Evolutionary conservation across 2,113 vertebrate genomes (phyloP).

Genomic region (Centropristis striata): DNA sequence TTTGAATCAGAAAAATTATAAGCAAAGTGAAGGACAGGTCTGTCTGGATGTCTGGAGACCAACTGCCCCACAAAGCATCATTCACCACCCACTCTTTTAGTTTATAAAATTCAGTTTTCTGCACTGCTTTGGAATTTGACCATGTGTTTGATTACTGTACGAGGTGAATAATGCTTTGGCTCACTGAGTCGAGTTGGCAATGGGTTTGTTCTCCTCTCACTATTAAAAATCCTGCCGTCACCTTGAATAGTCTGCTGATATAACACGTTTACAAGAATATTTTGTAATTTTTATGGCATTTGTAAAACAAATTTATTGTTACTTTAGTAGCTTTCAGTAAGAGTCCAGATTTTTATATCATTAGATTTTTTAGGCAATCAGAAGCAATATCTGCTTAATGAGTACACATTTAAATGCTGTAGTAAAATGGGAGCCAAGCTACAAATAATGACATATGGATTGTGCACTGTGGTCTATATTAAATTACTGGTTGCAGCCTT

Average conservation of each 20-base stretch:
- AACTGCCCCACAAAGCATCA: slow-evolving; percentile 21
- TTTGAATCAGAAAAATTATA: slow-evolving; percentile 56
- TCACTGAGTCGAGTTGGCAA: slow-evolving; percentile 30
- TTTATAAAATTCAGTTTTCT: slow-evolving; percentile 51
- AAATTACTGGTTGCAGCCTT: not conserved
- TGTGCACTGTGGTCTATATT: not conserved
- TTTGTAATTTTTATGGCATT: slow-evolving; percentile 56
- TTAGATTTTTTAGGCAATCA: slow-evolving; percentile 4
- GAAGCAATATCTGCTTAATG: slow-evolving; percentile 23
- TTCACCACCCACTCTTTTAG: slow-evolving; percentile 31
- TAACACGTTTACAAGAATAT: slow-evolving; percentile 55
- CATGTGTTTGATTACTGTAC: slow-evolving; percentile 40
- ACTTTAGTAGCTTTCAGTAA: slow-evolving; percentile 41
- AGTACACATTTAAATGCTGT: slow-evolving; percentile 8
- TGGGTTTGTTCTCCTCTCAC: slow-evolving; percentile 26
- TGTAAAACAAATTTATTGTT: slow-evolving; percentile 47
- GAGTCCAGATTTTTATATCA: slow-evolving; percentile 41
- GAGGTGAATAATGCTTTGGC: slow-evolving; percentile 51
- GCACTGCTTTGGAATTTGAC: slow-evolving; percentile 35
- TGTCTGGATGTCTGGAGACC: slow-evolving; percentile 25
- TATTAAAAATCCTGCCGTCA: slow-evolving; percentile 51
- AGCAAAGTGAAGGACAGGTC: slow-evolving; percentile 28
- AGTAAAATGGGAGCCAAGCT: not conserved
- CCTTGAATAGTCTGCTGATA: slow-evolving; percentile 28
- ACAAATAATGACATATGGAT: slow-evolving; percentile 2